Evolutionary conservation across 2,888 invertebrate genomes (phyloP).

Genomic region (Junonia oenone): DNA sequence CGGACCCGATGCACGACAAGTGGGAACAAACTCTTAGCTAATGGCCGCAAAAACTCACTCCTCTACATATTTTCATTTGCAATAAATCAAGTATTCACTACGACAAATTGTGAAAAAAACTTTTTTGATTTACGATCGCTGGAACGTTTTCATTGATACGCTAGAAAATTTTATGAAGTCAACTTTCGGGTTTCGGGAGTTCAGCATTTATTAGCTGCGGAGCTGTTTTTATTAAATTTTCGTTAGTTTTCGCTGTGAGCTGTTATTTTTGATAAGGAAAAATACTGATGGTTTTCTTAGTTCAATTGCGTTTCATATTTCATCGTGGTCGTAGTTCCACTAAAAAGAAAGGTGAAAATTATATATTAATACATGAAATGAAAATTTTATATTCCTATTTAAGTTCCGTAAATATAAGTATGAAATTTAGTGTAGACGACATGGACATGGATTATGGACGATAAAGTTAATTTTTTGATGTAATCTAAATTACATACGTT

Average conservation of each 20-base stretch:
- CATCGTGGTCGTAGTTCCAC: no score
- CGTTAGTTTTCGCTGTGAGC: not conserved
- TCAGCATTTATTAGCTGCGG: not conserved
- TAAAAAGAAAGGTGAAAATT: no score
- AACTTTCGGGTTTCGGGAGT: not conserved
- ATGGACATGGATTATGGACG: no score
- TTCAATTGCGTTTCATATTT: no score
- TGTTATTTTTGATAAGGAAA: not conserved
- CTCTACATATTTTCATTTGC: slow-evolving; percentile 26
- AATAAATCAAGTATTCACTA: slow-evolving; percentile 25
- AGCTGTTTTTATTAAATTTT: not conserved
- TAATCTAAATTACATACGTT: no score
- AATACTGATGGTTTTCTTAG: not conserved
- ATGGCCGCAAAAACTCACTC: slow-evolving; percentile 35
- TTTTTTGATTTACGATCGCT: slow-evolving; percentile 17
- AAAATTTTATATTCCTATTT: no score
- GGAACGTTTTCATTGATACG: slow-evolving; percentile 11
- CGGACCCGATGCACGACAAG: no score
- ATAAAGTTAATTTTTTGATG: no score
- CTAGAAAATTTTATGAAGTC: slow-evolving; percentile 7
- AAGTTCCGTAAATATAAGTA: no score
- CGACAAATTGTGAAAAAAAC: slow-evolving; percentile 23
- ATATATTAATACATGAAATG: no score
- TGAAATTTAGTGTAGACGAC: no score
- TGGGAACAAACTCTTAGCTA: no score